phyloP scores from a whole-genome alignment of 2,113 vertebrate species.

The Ia io region DNA sequence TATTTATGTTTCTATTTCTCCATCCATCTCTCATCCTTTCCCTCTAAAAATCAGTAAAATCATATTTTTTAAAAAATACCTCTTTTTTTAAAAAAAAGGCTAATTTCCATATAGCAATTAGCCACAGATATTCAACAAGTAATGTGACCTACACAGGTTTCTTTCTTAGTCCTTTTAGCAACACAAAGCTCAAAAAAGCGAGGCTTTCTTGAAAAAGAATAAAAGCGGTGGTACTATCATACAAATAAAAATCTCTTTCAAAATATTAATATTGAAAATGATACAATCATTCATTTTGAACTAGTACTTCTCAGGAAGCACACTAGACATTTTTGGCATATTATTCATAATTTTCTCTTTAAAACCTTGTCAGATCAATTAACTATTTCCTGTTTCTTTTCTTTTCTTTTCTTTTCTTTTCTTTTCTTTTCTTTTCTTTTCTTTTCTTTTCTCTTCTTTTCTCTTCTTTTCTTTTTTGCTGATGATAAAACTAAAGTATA shows the following conservation, averaged over 20 bases:
- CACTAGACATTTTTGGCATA: not conserved
- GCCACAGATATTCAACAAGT: not conserved
- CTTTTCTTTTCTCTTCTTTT: too few species aligned
- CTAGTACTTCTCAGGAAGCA: not conserved
- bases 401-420: too few species aligned
- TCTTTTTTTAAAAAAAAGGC: too few species aligned
- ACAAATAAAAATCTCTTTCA: not conserved
- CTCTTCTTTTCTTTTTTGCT: not conserved
- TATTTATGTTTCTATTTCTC: too few species aligned
- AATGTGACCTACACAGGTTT: not conserved
- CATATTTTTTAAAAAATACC: too few species aligned
- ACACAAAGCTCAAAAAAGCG: not conserved
- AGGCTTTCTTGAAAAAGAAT: not conserved
- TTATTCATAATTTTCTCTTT: not conserved
- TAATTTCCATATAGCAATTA: not conserved
- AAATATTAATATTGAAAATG: constrained; percentile 12
- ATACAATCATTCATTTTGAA: not conserved
- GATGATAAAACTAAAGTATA: not conserved
- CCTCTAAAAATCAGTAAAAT: too few species aligned
- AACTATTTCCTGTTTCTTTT: not conserved
- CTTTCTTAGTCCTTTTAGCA: not conserved
- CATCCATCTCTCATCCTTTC: too few species aligned
- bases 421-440: too few species aligned
- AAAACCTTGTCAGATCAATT: not conserved
- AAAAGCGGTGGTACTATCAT: not conserved